These are phyloP conservation scores for Aurelia sp. DNA, from an alignment of 30 jellyfish, hydroid and myxozoan species.

Conservation along the genomic window DNA sequence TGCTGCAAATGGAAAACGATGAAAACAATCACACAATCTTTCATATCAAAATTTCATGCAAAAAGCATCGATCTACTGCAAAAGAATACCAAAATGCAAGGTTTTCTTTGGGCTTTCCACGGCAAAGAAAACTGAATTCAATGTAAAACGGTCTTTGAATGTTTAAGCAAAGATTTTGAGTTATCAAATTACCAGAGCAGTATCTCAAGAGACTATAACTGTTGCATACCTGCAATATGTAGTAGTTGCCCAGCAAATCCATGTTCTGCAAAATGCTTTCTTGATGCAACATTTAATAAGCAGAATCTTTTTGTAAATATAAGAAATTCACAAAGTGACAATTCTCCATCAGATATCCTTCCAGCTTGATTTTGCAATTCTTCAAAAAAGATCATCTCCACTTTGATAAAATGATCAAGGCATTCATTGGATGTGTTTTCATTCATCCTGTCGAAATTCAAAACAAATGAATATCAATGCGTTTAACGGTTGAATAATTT, in stretches of 20 bases:
- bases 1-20: background rate
- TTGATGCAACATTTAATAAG: constrained; percentile 23
- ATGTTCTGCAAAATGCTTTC: constrained; percentile 20
- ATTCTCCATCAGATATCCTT: constrained; percentile 10
- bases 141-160: too few species aligned
- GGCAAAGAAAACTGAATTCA: too few species aligned
- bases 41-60: too few species aligned
- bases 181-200: too few species aligned
- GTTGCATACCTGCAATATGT: constrained; percentile 40
- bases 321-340: constrained; percentile 23
- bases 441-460: constrained; percentile 22
- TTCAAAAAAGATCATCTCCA: constrained; percentile 18
- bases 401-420: constrained; percentile 23
- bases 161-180: too few species aligned
- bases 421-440: constrained; percentile 21
- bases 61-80: too few species aligned
- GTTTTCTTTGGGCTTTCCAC: too few species aligned
- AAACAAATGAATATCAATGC: too few species aligned
- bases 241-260: constrained; percentile 33
- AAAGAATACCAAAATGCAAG: too few species aligned
- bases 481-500: too few species aligned
- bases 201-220: too few species aligned
- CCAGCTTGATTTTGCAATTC: background rate
- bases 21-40: too few species aligned
- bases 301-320: constrained; percentile 55